phyloP scores from a whole-genome alignment of 2,888 invertebrate species.

The Creontiades dilutus region DNA sequence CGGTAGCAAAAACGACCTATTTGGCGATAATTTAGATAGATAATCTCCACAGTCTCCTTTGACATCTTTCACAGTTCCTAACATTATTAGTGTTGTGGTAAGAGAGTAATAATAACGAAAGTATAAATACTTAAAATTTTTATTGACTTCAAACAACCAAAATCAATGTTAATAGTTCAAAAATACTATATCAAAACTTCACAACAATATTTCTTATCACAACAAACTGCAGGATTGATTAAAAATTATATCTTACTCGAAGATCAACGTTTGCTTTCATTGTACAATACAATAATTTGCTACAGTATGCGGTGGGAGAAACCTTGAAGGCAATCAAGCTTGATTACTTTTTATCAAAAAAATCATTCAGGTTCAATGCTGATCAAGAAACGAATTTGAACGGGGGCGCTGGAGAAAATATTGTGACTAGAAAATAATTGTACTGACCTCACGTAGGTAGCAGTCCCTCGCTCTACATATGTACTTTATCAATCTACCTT shows the following conservation, averaged over 20 bases:
- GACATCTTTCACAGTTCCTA: too few species aligned
- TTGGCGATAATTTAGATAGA: too few species aligned
- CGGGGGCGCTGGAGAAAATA: not conserved
- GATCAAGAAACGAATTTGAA: not conserved
- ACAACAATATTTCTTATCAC: constrained; percentile 65
- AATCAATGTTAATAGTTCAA: constrained; percentile 70
- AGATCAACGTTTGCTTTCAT: constrained; percentile 59
- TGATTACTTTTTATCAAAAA: not conserved
- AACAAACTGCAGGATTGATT: constrained; percentile 68
- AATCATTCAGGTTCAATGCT: not conserved
- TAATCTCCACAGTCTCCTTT: too few species aligned
- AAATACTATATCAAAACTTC: constrained; percentile 71
- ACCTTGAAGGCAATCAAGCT: constrained; percentile 29
- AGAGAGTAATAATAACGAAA: not conserved
- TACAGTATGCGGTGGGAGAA: constrained; percentile 4
- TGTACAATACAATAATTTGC: constrained; percentile 5
- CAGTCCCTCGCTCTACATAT: not conserved
- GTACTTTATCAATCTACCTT: not conserved
- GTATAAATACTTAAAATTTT: constrained; percentile 64
- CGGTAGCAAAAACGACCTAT: too few species aligned
- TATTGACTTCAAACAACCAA: constrained; percentile 70
- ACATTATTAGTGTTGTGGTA: too few species aligned
- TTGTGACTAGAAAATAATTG: constrained; percentile 18
- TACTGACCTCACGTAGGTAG: not conserved
- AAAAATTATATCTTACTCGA: constrained; percentile 54